A percentile compares a stretch with the other conserved stretches of the same genome.
These are phyloP conservation scores for Calameuta pallipes DNA, from an alignment of 2,888 invertebrate genomes.

Conservation along the genomic window DNA sequence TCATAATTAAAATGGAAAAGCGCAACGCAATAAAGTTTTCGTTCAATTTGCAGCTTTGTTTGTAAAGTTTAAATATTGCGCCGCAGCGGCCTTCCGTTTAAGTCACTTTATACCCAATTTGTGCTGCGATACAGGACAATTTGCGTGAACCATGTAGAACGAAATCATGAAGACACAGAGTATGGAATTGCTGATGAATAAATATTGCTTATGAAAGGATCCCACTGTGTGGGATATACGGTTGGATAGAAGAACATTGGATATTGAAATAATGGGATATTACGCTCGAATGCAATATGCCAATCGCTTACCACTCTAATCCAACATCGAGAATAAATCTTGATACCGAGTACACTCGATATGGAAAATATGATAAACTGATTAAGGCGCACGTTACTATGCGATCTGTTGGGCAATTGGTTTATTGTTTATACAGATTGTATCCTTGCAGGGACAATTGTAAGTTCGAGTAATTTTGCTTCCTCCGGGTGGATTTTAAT, in stretches of 20 bases:
- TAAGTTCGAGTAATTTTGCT: background rate
- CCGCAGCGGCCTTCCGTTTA: background rate
- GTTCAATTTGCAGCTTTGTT: background rate
- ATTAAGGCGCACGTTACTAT: too few relatives aligned
- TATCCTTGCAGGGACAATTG: background rate
- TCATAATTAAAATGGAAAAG: background rate
- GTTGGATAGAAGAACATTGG: too few relatives aligned
- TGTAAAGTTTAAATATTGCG: background rate
- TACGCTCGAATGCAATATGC: too few relatives aligned
- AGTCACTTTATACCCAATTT: background rate
- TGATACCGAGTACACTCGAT: background rate
- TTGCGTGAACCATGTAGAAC: background rate
- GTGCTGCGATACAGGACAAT: background rate
- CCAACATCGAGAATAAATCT: background rate
- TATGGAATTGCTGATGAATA: background rate
- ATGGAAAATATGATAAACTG: background rate
- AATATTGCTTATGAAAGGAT: background rate
- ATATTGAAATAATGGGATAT: too few relatives aligned
- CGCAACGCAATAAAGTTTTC: background rate
- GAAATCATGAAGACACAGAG: background rate
- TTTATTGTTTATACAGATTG: background rate
- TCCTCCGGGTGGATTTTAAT: background rate
- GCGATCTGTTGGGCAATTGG: background rate
- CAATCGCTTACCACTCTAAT: background rate
- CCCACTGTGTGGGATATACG: background rate